Base-by-base conservation (phyloP, 53 echinoderm and acorn worm genomes). In the Temnopleurus reevesii region DNA sequence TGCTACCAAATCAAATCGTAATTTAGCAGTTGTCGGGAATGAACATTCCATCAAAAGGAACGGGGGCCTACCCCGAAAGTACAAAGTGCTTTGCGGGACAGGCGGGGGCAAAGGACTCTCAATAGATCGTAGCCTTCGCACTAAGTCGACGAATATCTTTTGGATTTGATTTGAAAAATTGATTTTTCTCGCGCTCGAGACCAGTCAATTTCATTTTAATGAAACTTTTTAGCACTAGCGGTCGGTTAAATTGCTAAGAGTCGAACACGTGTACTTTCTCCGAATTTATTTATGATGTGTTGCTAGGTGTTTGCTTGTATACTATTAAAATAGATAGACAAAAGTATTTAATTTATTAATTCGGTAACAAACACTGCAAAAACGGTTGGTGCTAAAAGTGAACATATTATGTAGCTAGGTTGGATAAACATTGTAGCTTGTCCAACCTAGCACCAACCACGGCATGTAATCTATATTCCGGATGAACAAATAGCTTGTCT, bases 181-280 rank as follows among this genome's bases (percentile, higher is more conserved):
- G 41, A 41, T 71, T 71, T 71, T 8, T 27, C 21, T 7, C 3
- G 18, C 31, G 36, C 23, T 2, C 71, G 41, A 71, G 38, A 71
- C 71, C 71, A 71, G 71, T 71, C 71, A 71, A 71, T 71, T 12
- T 12, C 71, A n/a, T 71, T 71, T 71, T 71, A 71, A 71, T 71
- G 71, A 71, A 71, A 71, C 41, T 8, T 21, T 56, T 71, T 71
- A 36, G 38, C 8, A 9, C 36, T 71, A 38, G 15, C 63, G 30
- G 15, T n/a, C 71, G 5, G 36, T 13, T 38, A n/a, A 2, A 3
- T 15, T 35, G 2, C 38, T 71, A 2, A 7, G 0, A 38, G 21
- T 8, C 30, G 41, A 71, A 8, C n/a, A 4, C 71, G 38, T 41
- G 41, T 25, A 17, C 71, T 71, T 38, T 8, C 4, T 3, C 12